These are phyloP conservation scores for Anastrepha ludens DNA, from an alignment of 1,140 invertebrate genomes.

Conservation along the genomic window DNA sequence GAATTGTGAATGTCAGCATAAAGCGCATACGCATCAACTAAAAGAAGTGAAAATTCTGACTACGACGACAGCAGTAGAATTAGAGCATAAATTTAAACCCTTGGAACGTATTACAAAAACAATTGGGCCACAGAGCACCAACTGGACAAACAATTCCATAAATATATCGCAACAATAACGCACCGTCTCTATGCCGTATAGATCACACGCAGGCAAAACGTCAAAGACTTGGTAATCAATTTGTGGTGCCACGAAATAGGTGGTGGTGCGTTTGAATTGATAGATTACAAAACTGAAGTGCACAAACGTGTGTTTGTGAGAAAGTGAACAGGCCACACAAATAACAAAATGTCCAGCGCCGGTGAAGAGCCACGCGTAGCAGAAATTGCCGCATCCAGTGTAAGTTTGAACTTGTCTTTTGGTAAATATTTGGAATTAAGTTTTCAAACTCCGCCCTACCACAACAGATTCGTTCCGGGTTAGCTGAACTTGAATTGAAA, in stretches of 20 bases:
- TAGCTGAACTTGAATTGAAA: constrained; percentile 70
- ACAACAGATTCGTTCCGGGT: constrained; percentile 70
- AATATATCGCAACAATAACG: background rate
- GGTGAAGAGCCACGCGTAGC: constrained; percentile 55
- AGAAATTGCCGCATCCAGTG: constrained; percentile 64
- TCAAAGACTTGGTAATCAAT: constrained; percentile 12
- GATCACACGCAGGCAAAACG: background rate
- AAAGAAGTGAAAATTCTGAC: constrained; percentile 37
- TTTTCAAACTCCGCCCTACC: constrained; percentile 27
- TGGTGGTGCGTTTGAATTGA: constrained; percentile 20
- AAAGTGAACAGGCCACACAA: background rate
- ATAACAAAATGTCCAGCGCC: constrained; percentile 37
- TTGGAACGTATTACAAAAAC: background rate
- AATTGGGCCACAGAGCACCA: constrained; percentile 44
- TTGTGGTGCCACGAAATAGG: constrained; percentile 35
- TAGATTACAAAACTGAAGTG: constrained; percentile 35
- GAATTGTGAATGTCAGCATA: constrained; percentile 8
- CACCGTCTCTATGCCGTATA: background rate
- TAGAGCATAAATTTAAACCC: background rate
- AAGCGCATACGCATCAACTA: background rate
- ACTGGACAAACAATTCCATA: background rate
- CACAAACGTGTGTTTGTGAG: background rate
- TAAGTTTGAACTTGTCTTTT: constrained; percentile 56
- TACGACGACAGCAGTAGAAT: constrained; percentile 33
- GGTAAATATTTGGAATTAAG: background rate